Conservation (phyloP, 1,140 invertebrate genomes). For the Neodiprion virginianus region DNA sequence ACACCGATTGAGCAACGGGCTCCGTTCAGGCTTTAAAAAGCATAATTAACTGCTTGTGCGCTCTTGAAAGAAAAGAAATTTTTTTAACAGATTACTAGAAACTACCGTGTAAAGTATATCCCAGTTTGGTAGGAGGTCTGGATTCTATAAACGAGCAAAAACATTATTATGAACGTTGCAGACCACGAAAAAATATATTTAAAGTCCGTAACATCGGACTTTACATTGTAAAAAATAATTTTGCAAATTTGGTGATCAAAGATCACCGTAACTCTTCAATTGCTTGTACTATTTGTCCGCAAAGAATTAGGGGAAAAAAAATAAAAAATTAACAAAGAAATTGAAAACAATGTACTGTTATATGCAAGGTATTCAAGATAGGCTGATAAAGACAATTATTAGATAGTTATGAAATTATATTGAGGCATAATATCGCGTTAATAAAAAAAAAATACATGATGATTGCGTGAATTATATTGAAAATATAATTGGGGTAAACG, state of each 20-base stretch:
- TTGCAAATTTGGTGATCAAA: no score
- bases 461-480: conserved; percentile 5
- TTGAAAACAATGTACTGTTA: not conserved
- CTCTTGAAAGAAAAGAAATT: not conserved
- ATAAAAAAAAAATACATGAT: not conserved
- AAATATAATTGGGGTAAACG: conserved; percentile 7
- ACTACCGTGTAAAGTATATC: not conserved
- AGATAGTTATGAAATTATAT: conserved; percentile 4
- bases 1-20: conserved; percentile 68
- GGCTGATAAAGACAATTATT: not conserved
- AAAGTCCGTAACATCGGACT: no score
- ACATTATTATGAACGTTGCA: not conserved
- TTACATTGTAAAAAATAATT: no score
- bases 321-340: not conserved
- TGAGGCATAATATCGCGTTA: not conserved
- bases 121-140: not conserved
- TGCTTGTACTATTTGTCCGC: not conserved
- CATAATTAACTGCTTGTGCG: not conserved
- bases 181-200: no score
- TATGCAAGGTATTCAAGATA: not conserved
- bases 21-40: conserved; percentile 69
- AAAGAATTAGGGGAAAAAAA: not conserved
- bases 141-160: not conserved
- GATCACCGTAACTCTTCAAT: no score
- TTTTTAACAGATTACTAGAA: not conserved